A percentile compares a stretch with the other conserved stretches of the same genome.
phyloP scores from a whole-genome alignment of 2,888 invertebrate genomes.

The Gymnocheta viridis region DNA sequence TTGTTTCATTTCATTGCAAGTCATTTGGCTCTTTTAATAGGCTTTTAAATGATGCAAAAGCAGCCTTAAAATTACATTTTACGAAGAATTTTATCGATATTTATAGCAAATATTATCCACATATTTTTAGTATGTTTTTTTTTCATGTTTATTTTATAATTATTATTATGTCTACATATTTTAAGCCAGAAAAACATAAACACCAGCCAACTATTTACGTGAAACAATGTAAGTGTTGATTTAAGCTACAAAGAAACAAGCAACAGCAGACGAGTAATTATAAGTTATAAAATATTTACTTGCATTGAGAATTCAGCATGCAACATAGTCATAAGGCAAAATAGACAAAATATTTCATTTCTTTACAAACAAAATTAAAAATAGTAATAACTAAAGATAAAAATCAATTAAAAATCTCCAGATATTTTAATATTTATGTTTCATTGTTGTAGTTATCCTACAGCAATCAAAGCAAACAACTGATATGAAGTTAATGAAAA shows the following conservation, averaged over 20 bases:
- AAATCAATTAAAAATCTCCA: conserved; percentile 54
- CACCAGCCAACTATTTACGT: conserved; percentile 36
- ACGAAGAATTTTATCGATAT: conserved; percentile 13
- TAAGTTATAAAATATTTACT: conserved; percentile 59
- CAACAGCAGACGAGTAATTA: conserved; percentile 30
- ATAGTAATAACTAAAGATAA: conserved; percentile 19
- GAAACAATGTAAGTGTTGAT: conserved; percentile 41
- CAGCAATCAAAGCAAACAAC: neutral
- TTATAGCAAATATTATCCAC: conserved; percentile 19
- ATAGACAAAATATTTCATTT: neutral
- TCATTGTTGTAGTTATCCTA: neutral
- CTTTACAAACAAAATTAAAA: conserved; percentile 8
- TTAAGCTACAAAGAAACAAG: conserved; percentile 8
- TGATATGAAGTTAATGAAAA: neutral
- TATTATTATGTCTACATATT: conserved; percentile 63
- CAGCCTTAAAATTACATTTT: neutral
- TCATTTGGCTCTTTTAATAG: no score
- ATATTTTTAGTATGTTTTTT: conserved; percentile 32
- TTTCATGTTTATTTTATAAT: conserved; percentile 51
- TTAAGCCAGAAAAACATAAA: neutral
- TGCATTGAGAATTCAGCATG: neutral
- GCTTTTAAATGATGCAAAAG: no score
- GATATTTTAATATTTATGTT: conserved; percentile 20
- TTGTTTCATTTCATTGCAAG: no score
- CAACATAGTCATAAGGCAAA: conserved; percentile 27